Evolutionary conservation across 2,888 invertebrate genomes (phyloP), one percentile per base, ranked within the genome.

Genomic region (Drepana falcataria): DNA sequence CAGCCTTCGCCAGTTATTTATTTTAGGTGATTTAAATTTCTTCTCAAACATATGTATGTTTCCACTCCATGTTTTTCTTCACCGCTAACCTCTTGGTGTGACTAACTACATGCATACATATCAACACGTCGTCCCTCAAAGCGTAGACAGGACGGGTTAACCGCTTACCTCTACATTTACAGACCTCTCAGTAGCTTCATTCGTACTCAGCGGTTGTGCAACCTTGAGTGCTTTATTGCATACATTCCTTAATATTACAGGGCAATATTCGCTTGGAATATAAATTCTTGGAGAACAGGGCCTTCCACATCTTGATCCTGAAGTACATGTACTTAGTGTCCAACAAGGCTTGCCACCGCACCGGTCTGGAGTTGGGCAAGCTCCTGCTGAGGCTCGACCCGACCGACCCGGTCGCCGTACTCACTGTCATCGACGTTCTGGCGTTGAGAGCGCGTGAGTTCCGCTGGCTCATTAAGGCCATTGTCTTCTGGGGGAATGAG

Each of bases 281-380:
- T 59, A 66, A 61, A 6, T 73, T 67, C 49, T 48, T 75, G 7
- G 87, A 87, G 54, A 89, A 89, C 52, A 76, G 88, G 0, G 62
- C 80, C 0, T 87, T 85, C 65, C 80, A 79, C 77, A 92, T 97
- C 35, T 93, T 95, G 0, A 77, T 97, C 40, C 94, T 97, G 76
- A 95, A 95, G 68, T 96, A 97, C 72, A 79, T 96, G 54, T 90
- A 93, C 53, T 93, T 95, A 68, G 91, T 97, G 7, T 94, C 95
- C 0, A 95, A 95, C 62, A 92, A 94, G 64, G 96, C 96, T 0
- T 97, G 96, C 75, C 95, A 96, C 71, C 92, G 96, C 58, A 97
- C 97, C 0, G 95, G 97, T 0, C 80, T 98, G 49, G 97, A 98
- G 80, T 92, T 97, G 61, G 95, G 95, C 71, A 98, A 98, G 83